Evolutionary conservation across 1,140 invertebrate genomes (phyloP).

Genomic region (Seison nebaliae): DNA sequence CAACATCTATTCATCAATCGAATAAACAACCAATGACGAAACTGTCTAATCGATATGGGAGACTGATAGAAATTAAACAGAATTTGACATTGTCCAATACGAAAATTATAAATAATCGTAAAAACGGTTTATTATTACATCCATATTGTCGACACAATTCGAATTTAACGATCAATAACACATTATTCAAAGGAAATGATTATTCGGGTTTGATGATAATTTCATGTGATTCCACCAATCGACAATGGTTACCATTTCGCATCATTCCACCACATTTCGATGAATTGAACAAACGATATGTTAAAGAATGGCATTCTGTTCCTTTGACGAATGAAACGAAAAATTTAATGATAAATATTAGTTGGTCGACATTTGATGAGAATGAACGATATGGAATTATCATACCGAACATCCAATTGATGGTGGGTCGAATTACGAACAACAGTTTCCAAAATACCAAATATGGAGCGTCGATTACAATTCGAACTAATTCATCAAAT

Average conservation of each 20-base stretch:
- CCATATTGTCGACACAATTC: too few relatives aligned
- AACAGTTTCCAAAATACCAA: slow-evolving; percentile 55
- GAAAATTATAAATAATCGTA: too few relatives aligned
- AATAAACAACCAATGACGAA: too few relatives aligned
- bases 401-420: slow-evolving; percentile 22
- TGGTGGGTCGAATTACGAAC: slow-evolving; percentile 24
- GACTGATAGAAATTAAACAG: too few relatives aligned
- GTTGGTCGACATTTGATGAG: slow-evolving; percentile 19
- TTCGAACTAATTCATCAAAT: slow-evolving; percentile 36
- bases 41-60: too few relatives aligned
- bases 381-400: slow-evolving; percentile 22
- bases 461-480: slow-evolving; percentile 58
- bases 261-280: too few relatives aligned
- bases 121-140: too few relatives aligned
- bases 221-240: neutral
- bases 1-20: too few relatives aligned
- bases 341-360: slow-evolving; percentile 21
- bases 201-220: slow-evolving; percentile 7
- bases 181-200: slow-evolving; percentile 2
- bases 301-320: neutral
- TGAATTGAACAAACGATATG: neutral
- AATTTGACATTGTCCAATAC: too few relatives aligned
- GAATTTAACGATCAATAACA: slow-evolving; percentile 8
- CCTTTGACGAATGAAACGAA: neutral
- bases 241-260: neutral